Base-by-base conservation (phyloP, 2,888 invertebrate genomes). In the Temnothorax ravouxi region DNA sequence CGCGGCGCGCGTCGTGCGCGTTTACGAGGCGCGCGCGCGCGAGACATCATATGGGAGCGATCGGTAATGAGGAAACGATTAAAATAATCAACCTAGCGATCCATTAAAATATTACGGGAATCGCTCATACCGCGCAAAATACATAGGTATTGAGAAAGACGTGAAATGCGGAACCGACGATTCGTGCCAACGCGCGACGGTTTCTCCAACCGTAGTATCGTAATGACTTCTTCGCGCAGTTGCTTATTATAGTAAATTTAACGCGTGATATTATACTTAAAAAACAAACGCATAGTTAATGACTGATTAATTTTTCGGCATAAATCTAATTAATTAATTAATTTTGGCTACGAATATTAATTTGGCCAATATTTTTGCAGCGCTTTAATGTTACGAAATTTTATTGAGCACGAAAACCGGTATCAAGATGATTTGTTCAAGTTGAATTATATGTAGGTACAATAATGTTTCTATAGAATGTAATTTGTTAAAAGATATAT, bases 21-120 rank as follows among this genome's bases (percentile, higher is more conserved):
- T 82, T 56, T 64, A 79, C 44, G 47, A 71, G 66, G 77, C 69
- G 83, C 54, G 76, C 77, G 77, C 62, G 83, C 77, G 77, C 62
- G 83, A 69, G 54, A 77, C 69, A 69, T 29, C 64, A 56, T 72
- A 71, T 67, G 59, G 66, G 61, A 81, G 66, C 85, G 67, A 38
- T 62, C 62, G 76, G 81, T 72, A 86, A 88, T 84, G 75, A 88
- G 84, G 85, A 83, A 89, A 85, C 80, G 79, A 80, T 85, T 89
- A 79, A 87, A 88, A 86, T 84, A 84, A 90, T 90, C 77, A 71
- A 79, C 79, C 80, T 76, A 29, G 69, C 61, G 54, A 64, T 50
- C 82, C 71, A 74, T 83, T 85, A 83, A 85, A 85, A 69, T 84
- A 84, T 79, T 85, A 79, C 34, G 59, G 50, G 50, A 18, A 47